Base-by-base conservation (phyloP, 1,140 invertebrate species). In the Drosophila erecta region DNA sequence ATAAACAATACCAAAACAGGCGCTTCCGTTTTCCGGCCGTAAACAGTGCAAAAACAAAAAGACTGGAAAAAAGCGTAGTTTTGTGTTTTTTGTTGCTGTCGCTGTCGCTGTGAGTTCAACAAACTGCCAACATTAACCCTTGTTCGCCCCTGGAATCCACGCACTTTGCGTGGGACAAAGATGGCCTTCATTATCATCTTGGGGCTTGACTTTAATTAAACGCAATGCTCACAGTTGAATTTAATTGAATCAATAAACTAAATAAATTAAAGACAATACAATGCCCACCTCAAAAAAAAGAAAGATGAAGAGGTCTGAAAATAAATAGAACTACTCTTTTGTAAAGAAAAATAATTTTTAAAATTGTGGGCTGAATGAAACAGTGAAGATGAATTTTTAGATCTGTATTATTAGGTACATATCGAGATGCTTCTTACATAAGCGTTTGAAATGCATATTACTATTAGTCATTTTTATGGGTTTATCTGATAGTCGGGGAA, bases 231-330 rank as follows among this genome's bases (percentile, higher is more conserved):
- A 71, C n/a, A 76, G 62, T 85, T 49, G 50, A 74, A 50, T 47
- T 77, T 76, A 86, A 86, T 86, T 86, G 69, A 86, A 87, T 81
- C 65, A 86, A 87, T 78, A 78, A 50, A 67, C 55, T 75, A 75
- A 81, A 73, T 77, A 75, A 72, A 66, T 57, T 72, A 10, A 51
- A 15, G 8, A 33, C 17, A 27, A 38, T 7, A 44, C 65, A n/a
- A n/a, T n/a, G 43, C 59, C 59, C n/a, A 49, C 59, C 46, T 33
- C 8, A 17, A 17, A 17, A 30, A 30, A 12, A 17, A 60, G 17
- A 35, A 0, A 54, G 11, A 11, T 14, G n/a, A 24, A 24, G 22
- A 40, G 4, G 5, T 4, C 2, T 24, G 40, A 3, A 15, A 51
- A 33, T 10, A 33, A 51, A 51, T 10, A 33, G 10, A 15, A 33